Base-by-base conservation (phyloP, 2,113 vertebrate genomes). In the Mobula hypostoma region DNA sequence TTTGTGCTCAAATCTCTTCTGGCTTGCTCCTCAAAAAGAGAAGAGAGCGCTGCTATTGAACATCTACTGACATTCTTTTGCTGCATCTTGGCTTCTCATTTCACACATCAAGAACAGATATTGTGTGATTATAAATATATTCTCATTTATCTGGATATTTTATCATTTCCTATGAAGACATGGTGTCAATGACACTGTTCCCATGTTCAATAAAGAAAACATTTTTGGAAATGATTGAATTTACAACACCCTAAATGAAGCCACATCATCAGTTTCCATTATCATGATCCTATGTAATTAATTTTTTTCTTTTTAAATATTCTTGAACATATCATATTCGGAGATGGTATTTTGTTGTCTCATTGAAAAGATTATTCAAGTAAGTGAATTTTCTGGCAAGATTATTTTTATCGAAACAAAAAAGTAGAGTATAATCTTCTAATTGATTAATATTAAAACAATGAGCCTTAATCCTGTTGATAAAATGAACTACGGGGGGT, bases 141-240 rank as follows among this genome's bases (percentile, higher is more conserved):
- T 83, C 79, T 94, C 87, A 94, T 79, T 94, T 94, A 72, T 24
- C 32, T 92, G 66, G 32, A 91, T 68, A 68, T 63, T 5, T 92
- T 40, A 70, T 32, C 32, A 94, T 94, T 94, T 96, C 95, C 94
- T 94, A 94, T 95, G 94, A 95, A 94, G 94, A 94, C 94, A 83
- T 94, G 94, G 79, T 70, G 14, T 94, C 95, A 95, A 96, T 95
- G 96, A 95, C 95, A 95, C 94, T 90, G 95, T 90, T 95, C 95
- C 95, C 95, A 95, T 94, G 94, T 95, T 94, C 0, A 7, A 91
- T 95, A 95, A 96, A 96, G 96, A 95, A 96, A 94, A 95, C 95
- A 76, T 94, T 94, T 94, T 95, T 95, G 95, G 95, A 96, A 96
- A 95, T 93, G 9, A 1, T 95, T 95, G 95, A 94, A 94, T 96